Percentiles rank a stretch among this genome's conserved stretches.
These are phyloP conservation scores for Canis aureus DNA, from an alignment of 2,113 vertebrate genomes.

Conservation along the genomic window DNA sequence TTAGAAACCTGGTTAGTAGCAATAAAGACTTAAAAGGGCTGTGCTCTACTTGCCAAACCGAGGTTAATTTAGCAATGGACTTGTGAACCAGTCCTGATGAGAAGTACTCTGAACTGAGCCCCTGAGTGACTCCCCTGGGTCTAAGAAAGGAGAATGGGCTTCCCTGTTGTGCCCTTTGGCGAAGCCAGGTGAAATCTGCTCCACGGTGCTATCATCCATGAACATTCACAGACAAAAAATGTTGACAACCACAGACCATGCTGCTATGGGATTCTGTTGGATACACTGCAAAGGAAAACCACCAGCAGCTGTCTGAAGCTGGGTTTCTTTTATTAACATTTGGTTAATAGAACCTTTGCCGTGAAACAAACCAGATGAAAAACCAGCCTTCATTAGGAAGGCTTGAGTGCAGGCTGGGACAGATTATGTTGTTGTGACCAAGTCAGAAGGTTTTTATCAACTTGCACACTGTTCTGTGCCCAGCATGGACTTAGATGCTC, in stretches of 20 bases:
- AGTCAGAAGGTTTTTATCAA: neutral
- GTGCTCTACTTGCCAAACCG: neutral
- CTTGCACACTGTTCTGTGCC: neutral
- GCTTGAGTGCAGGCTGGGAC: neutral
- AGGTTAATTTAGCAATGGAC: neutral
- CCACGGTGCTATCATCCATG: neutral
- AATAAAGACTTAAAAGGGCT: neutral
- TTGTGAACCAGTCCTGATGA: neutral
- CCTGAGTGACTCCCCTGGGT: neutral
- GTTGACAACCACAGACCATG: neutral
- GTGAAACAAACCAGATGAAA: conserved; percentile 41
- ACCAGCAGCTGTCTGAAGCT: conserved; percentile 27
- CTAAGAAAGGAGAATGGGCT: neutral
- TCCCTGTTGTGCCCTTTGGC: neutral
- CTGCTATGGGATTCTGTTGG: neutral
- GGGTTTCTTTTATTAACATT: conserved; percentile 27
- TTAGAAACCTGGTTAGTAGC: neutral
- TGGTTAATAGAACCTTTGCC: conserved; percentile 25
- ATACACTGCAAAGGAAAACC: conserved; percentile 36
- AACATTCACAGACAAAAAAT: conserved; percentile 22
- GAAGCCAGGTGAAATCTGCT: neutral
- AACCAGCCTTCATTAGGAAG: neutral
- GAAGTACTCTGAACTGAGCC: neutral
- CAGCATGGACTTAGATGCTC: neutral
- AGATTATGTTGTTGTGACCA: neutral